These are phyloP conservation scores for Drosophila mettleri DNA, from an alignment of 2,888 invertebrate species.

Conservation along the genomic window DNA sequence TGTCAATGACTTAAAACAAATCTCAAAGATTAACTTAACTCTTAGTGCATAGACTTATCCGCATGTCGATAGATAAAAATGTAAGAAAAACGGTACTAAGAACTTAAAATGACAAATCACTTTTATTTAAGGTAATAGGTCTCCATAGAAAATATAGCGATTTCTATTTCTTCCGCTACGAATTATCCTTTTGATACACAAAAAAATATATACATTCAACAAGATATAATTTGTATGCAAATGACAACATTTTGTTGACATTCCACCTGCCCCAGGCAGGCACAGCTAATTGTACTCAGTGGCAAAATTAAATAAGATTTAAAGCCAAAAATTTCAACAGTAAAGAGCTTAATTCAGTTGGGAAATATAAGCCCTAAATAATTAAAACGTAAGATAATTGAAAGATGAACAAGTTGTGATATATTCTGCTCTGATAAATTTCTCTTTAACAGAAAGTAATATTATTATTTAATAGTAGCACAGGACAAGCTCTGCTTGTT, in stretches of 20 bases:
- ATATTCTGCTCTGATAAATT: neutral
- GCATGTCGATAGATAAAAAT: neutral
- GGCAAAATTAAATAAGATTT: neutral
- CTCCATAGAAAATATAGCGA: neutral
- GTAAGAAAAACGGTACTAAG: neutral
- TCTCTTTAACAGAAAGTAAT: too few species aligned
- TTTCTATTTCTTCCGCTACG: neutral
- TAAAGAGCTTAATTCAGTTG: neutral
- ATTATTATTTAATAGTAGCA: neutral
- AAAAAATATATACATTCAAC: conserved; percentile 1
- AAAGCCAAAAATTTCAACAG: neutral
- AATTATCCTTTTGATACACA: too few species aligned
- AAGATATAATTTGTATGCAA: conserved; percentile 8
- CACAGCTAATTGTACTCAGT: conserved; percentile 6
- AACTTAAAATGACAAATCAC: too few species aligned
- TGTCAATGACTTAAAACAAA: neutral
- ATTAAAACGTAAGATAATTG: neutral
- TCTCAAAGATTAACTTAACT: neutral
- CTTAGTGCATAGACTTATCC: too few species aligned
- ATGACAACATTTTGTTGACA: neutral
- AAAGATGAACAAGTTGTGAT: neutral
- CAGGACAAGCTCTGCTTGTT: neutral
- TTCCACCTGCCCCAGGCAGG: neutral
- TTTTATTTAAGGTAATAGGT: neutral
- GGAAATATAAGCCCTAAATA: neutral